A percentile compares a stretch with the other conserved stretches of the same genome.
phyloP scores from a whole-genome alignment of 1,140 invertebrate genomes.

The Frieseomelitta varia region DNA sequence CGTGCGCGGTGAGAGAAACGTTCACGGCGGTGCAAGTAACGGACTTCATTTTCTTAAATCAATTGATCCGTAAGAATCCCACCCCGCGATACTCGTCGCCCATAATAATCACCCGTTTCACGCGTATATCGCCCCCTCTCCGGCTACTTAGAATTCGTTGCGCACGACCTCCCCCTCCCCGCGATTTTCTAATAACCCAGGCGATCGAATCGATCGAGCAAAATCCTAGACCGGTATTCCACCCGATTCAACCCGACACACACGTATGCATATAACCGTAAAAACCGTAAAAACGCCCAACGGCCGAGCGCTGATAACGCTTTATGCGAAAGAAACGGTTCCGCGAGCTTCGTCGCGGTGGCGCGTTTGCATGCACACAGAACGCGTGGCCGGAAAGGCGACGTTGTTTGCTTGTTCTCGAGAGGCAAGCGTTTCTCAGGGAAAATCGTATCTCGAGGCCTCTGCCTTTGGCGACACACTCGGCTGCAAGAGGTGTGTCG shows the following conservation, averaged over 20 bases:
- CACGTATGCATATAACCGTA: constrained; percentile 47
- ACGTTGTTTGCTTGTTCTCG: constrained; percentile 10
- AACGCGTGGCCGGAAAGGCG: background rate
- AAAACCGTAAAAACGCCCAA: constrained; percentile 31
- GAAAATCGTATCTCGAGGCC: constrained; percentile 12
- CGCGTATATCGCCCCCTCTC: background rate
- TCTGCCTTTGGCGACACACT: background rate
- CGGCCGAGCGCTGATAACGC: constrained; percentile 32
- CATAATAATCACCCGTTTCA: background rate
- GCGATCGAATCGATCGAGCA: background rate
- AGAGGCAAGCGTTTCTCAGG: background rate
- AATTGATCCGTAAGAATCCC: background rate
- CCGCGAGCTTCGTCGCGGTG: constrained; percentile 13
- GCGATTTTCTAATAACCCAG: background rate
- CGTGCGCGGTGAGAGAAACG: background rate
- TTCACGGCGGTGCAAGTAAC: background rate
- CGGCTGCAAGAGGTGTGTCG: background rate
- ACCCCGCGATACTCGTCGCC: background rate
- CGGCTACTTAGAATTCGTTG: background rate
- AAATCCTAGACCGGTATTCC: background rate
- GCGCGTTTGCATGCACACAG: constrained; percentile 43
- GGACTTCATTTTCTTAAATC: background rate
- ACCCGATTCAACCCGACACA: constrained; percentile 1
- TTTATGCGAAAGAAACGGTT: constrained; percentile 43
- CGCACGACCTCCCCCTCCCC: too few relatives aligned